Conservation (phyloP, 2,888 invertebrate genomes). For the Margaritifera margaritifera region DNA sequence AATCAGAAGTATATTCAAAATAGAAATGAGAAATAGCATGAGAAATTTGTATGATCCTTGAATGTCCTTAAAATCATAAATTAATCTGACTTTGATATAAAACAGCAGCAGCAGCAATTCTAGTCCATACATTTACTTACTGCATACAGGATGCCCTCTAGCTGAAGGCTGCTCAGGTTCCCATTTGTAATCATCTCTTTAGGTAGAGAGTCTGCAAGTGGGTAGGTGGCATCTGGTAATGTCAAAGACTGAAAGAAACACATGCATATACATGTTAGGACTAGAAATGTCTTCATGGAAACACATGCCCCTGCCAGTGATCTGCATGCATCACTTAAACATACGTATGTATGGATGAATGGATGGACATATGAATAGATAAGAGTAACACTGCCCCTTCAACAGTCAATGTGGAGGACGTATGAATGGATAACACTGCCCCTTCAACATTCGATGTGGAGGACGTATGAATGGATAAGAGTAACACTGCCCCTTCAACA, state of each 20-base stretch:
- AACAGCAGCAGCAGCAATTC: not conserved
- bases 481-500: no score
- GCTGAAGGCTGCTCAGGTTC: constrained; percentile 67
- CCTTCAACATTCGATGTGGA: no score
- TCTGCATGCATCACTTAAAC: not conserved
- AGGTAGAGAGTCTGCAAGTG: constrained; percentile 60
- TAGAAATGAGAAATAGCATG: no score
- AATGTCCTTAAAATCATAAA: no score
- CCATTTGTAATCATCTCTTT: constrained; percentile 50
- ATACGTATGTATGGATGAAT: not conserved
- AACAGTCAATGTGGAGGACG: no score
- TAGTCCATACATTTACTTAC: constrained; percentile 66
- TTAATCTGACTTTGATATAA: no score
- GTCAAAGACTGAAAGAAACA: constrained; percentile 50
- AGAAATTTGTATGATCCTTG: no score
- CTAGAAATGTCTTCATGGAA: not conserved
- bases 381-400: no score
- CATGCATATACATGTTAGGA: not conserved
- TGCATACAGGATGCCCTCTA: constrained; percentile 70
- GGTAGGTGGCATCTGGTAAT: constrained; percentile 59
- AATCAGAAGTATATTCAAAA: no score
- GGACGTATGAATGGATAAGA: no score
- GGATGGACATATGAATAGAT: no score
- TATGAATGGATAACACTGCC: no score
- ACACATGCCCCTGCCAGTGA: not conserved